Evolutionary conservation across 2,113 vertebrate genomes (phyloP).

Genomic region (Sciurus niger): DNA sequence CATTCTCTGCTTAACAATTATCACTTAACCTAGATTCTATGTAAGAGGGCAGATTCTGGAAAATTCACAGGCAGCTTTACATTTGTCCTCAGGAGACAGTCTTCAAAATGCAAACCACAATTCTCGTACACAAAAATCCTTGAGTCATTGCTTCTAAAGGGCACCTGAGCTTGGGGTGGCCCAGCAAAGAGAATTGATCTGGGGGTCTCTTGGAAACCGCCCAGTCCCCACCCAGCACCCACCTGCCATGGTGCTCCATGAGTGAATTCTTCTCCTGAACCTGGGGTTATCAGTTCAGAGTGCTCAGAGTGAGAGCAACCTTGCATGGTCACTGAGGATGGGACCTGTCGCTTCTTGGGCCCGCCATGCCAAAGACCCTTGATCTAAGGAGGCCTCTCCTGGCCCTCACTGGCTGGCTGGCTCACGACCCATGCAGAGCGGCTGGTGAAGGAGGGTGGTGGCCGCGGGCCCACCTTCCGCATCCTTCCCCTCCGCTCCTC

Average conservation of each 20-base stretch:
- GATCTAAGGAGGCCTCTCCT: neutral
- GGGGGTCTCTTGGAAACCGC: neutral
- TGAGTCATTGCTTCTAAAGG: neutral
- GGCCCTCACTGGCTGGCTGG: neutral
- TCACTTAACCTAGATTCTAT: neutral
- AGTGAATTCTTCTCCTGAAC: neutral
- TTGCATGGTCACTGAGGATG: neutral
- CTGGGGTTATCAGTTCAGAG: neutral
- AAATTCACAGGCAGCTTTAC: neutral
- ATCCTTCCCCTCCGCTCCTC: neutral
- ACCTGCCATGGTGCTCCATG: neutral
- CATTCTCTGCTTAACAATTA: neutral
- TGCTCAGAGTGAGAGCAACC: rapidly evolving
- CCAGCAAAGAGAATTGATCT: neutral
- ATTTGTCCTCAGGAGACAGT: neutral
- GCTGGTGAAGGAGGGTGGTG: rapidly evolving
- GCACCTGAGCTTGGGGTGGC: neutral
- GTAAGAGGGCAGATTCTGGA: neutral
- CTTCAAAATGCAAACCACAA: neutral
- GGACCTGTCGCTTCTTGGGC: neutral
- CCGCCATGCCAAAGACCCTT: neutral
- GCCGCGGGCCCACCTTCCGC: neutral
- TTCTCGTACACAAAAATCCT: rapidly evolving
- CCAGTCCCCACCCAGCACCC: rapidly evolving
- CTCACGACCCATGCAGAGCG: rapidly evolving